Percentiles rank a stretch among this genome's conserved stretches.
phyloP scores from a whole-genome alignment of 2,888 invertebrate genomes.

The Melitaea athalia region DNA sequence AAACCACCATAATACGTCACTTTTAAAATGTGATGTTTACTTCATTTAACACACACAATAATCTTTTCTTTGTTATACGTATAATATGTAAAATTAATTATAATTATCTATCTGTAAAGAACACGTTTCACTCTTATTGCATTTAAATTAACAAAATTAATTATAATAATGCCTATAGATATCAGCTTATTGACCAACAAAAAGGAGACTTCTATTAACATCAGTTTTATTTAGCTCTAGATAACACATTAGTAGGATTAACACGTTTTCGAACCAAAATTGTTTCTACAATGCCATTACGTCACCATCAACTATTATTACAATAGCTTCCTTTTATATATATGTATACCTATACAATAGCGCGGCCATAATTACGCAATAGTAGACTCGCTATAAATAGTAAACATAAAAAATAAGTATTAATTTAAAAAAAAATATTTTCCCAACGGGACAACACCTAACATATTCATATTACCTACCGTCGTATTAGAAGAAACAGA shows the following conservation, averaged over 20 bases:
- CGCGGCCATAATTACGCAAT: neutral
- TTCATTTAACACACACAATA: slow-evolving; percentile 11
- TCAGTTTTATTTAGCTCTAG: neutral
- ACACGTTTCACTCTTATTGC: no score
- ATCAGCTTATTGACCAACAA: no score
- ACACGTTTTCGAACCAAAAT: slow-evolving; percentile 31
- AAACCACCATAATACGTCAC: slow-evolving; percentile 36
- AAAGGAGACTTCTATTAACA: no score
- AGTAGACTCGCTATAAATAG: neutral
- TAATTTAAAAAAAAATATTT: no score
- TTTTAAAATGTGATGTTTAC: neutral
- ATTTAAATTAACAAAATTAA: no score
- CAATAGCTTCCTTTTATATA: neutral
- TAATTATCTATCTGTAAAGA: no score
- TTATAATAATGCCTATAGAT: no score
- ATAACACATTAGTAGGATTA: slow-evolving; percentile 20
- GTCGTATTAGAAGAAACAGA: no score
- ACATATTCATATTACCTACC: no score
- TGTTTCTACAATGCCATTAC: slow-evolving; percentile 31
- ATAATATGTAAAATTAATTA: neutral
- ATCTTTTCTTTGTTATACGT: neutral
- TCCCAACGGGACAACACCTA: no score
- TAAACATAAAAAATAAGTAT: neutral
- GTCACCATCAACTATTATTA: slow-evolving; percentile 21
- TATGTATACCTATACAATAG: neutral